Conservation (phyloP, 2,113 vertebrate genomes). For the Brachyhypopomus gauderio region DNA sequence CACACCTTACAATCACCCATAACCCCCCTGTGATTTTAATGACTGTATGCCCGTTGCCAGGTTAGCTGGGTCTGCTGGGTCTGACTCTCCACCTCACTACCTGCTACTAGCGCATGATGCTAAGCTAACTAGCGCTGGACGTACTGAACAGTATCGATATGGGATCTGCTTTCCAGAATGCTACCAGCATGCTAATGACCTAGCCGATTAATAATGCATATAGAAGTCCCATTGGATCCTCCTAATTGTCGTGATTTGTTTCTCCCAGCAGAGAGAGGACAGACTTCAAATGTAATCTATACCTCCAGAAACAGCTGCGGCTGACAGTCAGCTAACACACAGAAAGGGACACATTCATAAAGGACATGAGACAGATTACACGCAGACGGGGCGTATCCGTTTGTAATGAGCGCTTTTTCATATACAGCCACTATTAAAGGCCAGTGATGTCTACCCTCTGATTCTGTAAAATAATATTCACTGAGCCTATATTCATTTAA, state of each 20-base stretch:
- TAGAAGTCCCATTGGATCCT: slow-evolving; percentile 64
- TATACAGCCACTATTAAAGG: not conserved
- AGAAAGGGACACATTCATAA: slow-evolving; percentile 37
- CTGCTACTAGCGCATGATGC: slow-evolving; percentile 10
- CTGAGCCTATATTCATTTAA: not conserved
- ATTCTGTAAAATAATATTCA: not conserved
- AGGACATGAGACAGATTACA: slow-evolving; percentile 20
- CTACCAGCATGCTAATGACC: slow-evolving; percentile 71
- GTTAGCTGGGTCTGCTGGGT: slow-evolving; percentile 51
- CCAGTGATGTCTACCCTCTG: not conserved
- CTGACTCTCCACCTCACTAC: slow-evolving; percentile 11
- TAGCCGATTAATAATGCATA: slow-evolving; percentile 71
- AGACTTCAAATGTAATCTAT: slow-evolving; percentile 66
- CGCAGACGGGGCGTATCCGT: slow-evolving; percentile 8
- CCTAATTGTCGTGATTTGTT: slow-evolving; percentile 74
- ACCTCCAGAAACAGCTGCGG: slow-evolving; percentile 42
- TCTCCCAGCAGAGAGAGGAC: slow-evolving; percentile 63
- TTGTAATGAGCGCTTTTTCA: slow-evolving; percentile 7
- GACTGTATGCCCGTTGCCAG: slow-evolving; percentile 39
- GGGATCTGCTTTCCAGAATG: slow-evolving; percentile 66
- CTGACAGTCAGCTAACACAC: slow-evolving; percentile 30
- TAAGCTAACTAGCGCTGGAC: slow-evolving; percentile 47
- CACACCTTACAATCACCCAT: not conserved
- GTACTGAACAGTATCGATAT: slow-evolving; percentile 61
- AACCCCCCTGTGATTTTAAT: slow-evolving; percentile 36